A percentile compares a stretch with the other conserved stretches of the same genome.
Conservation (phyloP, 2,888 invertebrate genomes). For the Dusona sp. region DNA sequence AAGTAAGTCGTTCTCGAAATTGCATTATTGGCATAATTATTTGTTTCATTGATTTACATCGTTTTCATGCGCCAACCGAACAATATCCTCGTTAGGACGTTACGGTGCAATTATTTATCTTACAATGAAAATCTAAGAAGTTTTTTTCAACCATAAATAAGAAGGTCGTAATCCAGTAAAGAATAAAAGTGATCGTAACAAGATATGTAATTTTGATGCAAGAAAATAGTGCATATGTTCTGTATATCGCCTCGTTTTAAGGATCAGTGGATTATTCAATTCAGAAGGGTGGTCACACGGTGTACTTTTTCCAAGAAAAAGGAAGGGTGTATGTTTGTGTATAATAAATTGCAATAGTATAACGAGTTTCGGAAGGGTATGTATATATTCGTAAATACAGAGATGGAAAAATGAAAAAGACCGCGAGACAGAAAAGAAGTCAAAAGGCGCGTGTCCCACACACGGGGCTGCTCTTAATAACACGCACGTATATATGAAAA, state of each 20-base stretch:
- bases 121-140: too few species aligned
- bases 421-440: constrained; percentile 50
- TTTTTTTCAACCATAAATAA: neutral
- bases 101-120: too few species aligned
- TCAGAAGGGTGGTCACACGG: constrained; percentile 6
- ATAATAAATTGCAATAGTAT: constrained; percentile 48
- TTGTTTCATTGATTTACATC: neutral
- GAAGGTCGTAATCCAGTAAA: neutral
- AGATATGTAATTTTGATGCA: neutral
- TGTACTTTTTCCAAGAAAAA: constrained; percentile 12
- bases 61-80: too few species aligned
- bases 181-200: neutral
- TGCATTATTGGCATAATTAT: neutral
- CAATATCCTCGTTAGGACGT: neutral
- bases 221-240: constrained; percentile 3
- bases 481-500: constrained; percentile 41
- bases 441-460: constrained; percentile 61
- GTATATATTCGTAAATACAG: neutral
- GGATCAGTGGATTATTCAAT: constrained; percentile 28
- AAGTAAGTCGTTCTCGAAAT: neutral
- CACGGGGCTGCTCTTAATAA: constrained; percentile 59
- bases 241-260: neutral
- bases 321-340: neutral
- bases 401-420: constrained; percentile 16
- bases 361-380: constrained; percentile 36